phyloP scores from a whole-genome alignment of 2,888 invertebrate species.

The Anarsia innoxiella region DNA sequence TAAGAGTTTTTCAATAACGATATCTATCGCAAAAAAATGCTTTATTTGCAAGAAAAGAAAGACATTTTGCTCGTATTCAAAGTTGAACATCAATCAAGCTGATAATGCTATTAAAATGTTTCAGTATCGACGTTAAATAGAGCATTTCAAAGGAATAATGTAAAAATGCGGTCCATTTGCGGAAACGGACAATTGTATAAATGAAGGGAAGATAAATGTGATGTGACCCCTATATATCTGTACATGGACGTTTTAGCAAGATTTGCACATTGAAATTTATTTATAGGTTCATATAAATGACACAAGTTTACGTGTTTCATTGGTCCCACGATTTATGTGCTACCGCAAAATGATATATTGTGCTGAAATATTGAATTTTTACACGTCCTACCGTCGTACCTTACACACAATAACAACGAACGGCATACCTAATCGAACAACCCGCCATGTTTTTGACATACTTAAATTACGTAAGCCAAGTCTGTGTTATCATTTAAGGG shows the following conservation, averaged over 20 bases:
- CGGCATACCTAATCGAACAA: too few relatives aligned
- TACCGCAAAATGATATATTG: conserved; percentile 30
- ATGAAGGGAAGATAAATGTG: conserved; percentile 56
- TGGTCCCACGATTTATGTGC: conserved; percentile 40
- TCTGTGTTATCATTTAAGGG: too few relatives aligned
- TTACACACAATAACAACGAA: too few relatives aligned
- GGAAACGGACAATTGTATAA: conserved; percentile 38
- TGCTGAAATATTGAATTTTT: conserved; percentile 27
- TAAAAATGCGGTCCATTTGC: conserved; percentile 24
- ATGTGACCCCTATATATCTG: conserved; percentile 54
- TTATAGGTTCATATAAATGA: conserved; percentile 56
- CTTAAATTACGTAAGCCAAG: too few relatives aligned
- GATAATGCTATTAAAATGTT: conserved; percentile 4
- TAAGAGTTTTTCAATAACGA: too few relatives aligned
- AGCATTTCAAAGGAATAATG: conserved; percentile 18
- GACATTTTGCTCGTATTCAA: too few relatives aligned
- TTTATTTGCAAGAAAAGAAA: too few relatives aligned
- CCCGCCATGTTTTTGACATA: too few relatives aligned
- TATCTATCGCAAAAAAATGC: too few relatives aligned
- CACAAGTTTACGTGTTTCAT: conserved; percentile 47
- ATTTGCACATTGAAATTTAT: conserved; percentile 57
- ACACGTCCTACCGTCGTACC: conserved; percentile 12
- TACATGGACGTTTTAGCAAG: conserved; percentile 57
- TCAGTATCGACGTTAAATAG: conserved; percentile 8
- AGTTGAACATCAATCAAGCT: background rate